Base-by-base conservation (phyloP, 2,113 vertebrate genomes). In the Periophthalmodon schlosseri region DNA sequence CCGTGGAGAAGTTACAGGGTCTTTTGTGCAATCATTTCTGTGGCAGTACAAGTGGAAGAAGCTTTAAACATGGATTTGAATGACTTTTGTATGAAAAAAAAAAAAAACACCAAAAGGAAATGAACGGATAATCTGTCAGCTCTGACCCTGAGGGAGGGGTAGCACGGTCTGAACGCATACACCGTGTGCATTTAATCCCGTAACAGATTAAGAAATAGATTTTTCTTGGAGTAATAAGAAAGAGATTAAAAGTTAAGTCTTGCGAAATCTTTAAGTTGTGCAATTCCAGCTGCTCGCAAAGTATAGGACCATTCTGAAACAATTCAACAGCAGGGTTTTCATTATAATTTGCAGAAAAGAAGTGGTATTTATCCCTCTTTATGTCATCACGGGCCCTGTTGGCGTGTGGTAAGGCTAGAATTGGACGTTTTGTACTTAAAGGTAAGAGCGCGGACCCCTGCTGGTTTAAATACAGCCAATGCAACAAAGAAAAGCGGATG, bases 21-120 rank as follows among this genome's bases (percentile, higher is more conserved):
- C 7, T 65, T 63, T 63, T 80, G 80, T 81, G 86, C 75, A 81
- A 64, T 74, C 63, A 61, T 74, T 73, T 21, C 56, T 63, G 33
- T 44, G 5, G 36, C 36, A 9, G 39, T 44, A 44, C 39, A 44
- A 10, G 1, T 11, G 8, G 67, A 23, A 54, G 24, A 49, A 54
- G 52, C 24, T 68, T 72, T 58, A 67, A 58, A 70, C 68, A 6
- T 70, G 67, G 61, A 72, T 33, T 20, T 44, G 12, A 7, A 12
- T 20, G 64, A 68, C 47, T 72, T 69, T 34, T 18, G 58, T 67
- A 56, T 72, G 57, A 75, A 57, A 6, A 44, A 9, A 47, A 49
- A 54, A 39, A 9, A 47, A 49, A 54, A 39, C 52, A 15, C 15
- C 0, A 49, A 57, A 60, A 76, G 79, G 80, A 84, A 77, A 84